Base-by-base conservation (phyloP, 1,140 invertebrate genomes). In the Asobara japonica region DNA sequence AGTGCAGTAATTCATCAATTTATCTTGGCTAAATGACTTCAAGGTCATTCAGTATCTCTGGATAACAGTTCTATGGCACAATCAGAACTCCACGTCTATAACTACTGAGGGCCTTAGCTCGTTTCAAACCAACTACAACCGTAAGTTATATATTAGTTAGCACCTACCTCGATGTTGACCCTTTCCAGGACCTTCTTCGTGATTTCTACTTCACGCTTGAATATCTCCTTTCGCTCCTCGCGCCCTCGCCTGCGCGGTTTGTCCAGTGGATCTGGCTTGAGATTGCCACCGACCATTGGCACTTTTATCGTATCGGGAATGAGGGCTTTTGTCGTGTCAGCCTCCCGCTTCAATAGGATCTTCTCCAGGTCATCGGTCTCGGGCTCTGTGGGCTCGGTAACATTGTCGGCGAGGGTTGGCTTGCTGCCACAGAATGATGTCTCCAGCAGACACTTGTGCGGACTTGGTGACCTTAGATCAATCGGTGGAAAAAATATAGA, bases 351-450 rank as follows among this genome's bases (percentile, higher is more conserved):
- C 69, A 93, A 76, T n/a, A 93, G 78, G 16, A 92, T 88, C 79
- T 91, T 91, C 78, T 93, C 92, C 3, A 93, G 85, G 33, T 90
- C 89, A 60, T 91, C 90, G 0, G 88, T 85, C 69, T 91, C 89
- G 2, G 82, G 82, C 77, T 89, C 89, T 27, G 84, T 82, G 16
- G 84, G 81, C 38, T 87, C 86, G 31, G 82, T 85, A 18, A 83
- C 56, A 70, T 84, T 83, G 69, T 85, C 82, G 4, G 80, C 78
- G 65, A 86, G 51, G 0, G 82, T 83, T 51, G 93, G 92, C 78
- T 94, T 94, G 61, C 91, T 92, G 0, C 95, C 95, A 80, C 94
- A 96, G 82, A 96, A 96, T 0, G 94, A 96, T 0, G 95, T 96
- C 86, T 96, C 95, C 20, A 96, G 88, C 20, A 96, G 86, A 90